Base-by-base conservation (phyloP, 2,113 vertebrate genomes). In the Turnix velox region DNA sequence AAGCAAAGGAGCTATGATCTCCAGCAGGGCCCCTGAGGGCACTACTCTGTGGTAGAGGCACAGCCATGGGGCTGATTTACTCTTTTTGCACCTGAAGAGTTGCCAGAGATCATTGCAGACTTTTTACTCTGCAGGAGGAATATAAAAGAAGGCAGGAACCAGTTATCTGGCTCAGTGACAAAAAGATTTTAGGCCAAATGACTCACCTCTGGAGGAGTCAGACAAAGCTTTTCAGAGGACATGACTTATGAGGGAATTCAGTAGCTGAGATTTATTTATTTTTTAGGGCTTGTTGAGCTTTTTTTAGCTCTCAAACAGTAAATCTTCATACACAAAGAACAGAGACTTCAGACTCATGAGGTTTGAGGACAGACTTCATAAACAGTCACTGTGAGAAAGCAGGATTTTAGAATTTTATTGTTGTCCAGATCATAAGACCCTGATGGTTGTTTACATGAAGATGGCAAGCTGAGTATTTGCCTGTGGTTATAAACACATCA, bases 191-290 rank as follows among this genome's bases (percentile, higher is more conserved):
- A 76, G 77, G 87, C 88, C 91, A 95, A 93, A 84, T 88, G 88
- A 96, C 86, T 96, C 95, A 93, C 91, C 91, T 94, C 86, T 88
- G 92, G 49, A 92, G 80, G 61, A 94, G 80, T 75, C 84, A 92
- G 89, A 85, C 66, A 93, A 39, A 87, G 49, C 83, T 93, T 90
- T 95, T 57, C 86, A 88, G 59, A 93, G 91, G 91, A 93, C 83
- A 81, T 74, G 69, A 74, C 83, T 93, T 96, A 81, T 43, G 93
- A 72, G 42, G 30, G 66, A 94, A 80, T 84, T 80, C 75, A 74
- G 63, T 83, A 88, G 55, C 55, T 88, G 43, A 18, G 42, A 93
- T 87, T 90, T 92, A 90, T 94, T 96, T 96, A 58, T 92, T 91
- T 71, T 82, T 91, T 78, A 68, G 49, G 42, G 27, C 28, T 83